Evolutionary conservation across 2,113 vertebrate genomes (phyloP).

Genomic region (Sitta europaea): DNA sequence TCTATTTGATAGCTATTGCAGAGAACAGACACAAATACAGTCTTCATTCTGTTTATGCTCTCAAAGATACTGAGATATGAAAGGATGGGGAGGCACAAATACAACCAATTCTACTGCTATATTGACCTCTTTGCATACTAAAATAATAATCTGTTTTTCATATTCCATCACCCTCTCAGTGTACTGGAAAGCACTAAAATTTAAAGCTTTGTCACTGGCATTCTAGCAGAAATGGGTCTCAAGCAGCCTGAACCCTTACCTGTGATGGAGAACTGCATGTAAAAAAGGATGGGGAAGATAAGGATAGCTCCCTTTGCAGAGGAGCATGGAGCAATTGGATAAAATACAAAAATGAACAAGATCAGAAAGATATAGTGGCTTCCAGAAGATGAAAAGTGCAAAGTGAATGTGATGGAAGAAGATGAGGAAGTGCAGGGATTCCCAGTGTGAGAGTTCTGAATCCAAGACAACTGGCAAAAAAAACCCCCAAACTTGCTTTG

Average conservation of each 20-base stretch:
- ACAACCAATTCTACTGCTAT: not conserved
- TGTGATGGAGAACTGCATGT: not conserved
- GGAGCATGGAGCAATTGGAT: not conserved
- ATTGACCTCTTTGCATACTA: not conserved
- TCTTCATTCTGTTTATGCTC: not conserved
- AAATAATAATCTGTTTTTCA: not conserved
- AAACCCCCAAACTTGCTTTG: not conserved
- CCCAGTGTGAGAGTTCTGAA: not conserved
- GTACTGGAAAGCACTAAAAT: not conserved
- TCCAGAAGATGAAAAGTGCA: not conserved
- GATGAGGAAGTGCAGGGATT: not conserved
- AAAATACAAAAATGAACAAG: not conserved
- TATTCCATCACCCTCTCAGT: not conserved
- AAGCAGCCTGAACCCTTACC: not conserved
- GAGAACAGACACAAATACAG: not conserved
- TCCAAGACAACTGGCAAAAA: not conserved
- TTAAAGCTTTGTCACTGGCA: not conserved
- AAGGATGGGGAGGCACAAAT: not conserved
- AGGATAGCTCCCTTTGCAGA: not conserved
- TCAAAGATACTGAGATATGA: not conserved
- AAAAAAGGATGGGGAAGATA: not conserved
- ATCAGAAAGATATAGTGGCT: not conserved
- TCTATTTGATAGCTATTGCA: not conserved
- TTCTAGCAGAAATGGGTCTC: rapidly evolving
- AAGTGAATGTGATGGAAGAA: not conserved